These are phyloP conservation scores for Coregonus suidteri DNA, from an alignment of 2,797 vertebrate genomes.

Conservation along the genomic window DNA sequence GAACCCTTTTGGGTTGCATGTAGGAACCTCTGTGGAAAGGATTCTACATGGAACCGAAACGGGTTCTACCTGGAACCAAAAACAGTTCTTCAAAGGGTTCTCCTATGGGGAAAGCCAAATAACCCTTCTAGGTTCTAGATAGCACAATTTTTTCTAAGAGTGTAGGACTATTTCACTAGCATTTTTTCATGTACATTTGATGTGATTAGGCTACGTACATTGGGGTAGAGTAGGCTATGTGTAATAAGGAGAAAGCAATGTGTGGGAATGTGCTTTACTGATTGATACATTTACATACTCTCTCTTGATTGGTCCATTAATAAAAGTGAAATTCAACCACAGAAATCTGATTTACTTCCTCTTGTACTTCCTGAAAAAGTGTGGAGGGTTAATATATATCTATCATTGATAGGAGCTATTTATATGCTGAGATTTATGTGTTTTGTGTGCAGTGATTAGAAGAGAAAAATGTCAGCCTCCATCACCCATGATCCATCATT, in stretches of 20 bases:
- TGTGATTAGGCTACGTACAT: neutral
- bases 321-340: neutral
- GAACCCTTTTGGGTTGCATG: too few relatives aligned
- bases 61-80: too few relatives aligned
- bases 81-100: too few relatives aligned
- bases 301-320: neutral
- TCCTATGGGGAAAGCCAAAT: too few relatives aligned
- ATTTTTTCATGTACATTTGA: neutral
- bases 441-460: conserved; percentile 50
- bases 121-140: too few relatives aligned
- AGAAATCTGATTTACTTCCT: neutral
- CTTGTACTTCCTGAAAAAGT: neutral
- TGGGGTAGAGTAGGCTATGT: neutral
- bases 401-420: conserved; percentile 36
- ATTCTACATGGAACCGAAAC: too few relatives aligned
- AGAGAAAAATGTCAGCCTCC: conserved; percentile 53
- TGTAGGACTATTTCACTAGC: neutral
- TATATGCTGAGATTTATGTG: conserved; percentile 46
- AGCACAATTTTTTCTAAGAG: too few relatives aligned
- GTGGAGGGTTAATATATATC: neutral
- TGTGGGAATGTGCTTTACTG: neutral
- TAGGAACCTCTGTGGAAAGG: too few relatives aligned
- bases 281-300: neutral
- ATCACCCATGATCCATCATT: conserved; percentile 68
- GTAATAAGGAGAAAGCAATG: neutral